Base-by-base conservation (phyloP, 2,888 invertebrate species). In the Calameuta idolon region DNA sequence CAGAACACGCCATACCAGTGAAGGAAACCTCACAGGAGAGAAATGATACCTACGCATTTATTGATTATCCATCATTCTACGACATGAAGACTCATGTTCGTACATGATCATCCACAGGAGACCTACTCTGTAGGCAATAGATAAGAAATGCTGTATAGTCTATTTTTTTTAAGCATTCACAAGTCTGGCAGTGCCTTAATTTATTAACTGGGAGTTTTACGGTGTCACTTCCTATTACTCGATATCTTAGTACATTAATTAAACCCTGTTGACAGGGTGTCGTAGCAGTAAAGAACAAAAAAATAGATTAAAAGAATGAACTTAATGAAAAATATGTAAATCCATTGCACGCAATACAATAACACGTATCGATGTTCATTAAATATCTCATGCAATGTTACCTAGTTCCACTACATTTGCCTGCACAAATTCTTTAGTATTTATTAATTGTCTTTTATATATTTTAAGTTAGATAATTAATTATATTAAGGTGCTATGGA, bases 1-100 rank as follows among this genome's bases (percentile, higher is more conserved):
- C 96, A 96, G 69, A 94, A 96, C 86, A 97, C 97, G 55, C 96
- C 96, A 23, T 97, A 97, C 91, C 95, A 96, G 84, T 96, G 94
- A 93, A 40, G 55, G 12, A 75, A 55, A 55, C 23, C 23, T 55
- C 55, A 5, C 23, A 23, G 55, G 15, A 55, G 23, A 55, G 55
- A 55, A 23, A 55, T 15, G 15, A 55, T 55, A 55, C 23, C 23
- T 23, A 23, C 9, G 55, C 9, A 55, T 55, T 55, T 55, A 55
- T 55, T 55, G 55, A 23, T 55, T 55, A 55, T 55, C 55, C 55
- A 55, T 55, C 55, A 55, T 23, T 55, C 55, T 23, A 23, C 9
- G 9, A 9, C 23, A 55, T 55, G 55, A 55, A 55, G 23, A 55
- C 9, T 55, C 55, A 55, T 55, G 55, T 55, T 23, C 9, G 9